These are phyloP conservation scores for Condylostylus longicornis DNA, from an alignment of 1,140 invertebrate species.

Conservation along the genomic window DNA sequence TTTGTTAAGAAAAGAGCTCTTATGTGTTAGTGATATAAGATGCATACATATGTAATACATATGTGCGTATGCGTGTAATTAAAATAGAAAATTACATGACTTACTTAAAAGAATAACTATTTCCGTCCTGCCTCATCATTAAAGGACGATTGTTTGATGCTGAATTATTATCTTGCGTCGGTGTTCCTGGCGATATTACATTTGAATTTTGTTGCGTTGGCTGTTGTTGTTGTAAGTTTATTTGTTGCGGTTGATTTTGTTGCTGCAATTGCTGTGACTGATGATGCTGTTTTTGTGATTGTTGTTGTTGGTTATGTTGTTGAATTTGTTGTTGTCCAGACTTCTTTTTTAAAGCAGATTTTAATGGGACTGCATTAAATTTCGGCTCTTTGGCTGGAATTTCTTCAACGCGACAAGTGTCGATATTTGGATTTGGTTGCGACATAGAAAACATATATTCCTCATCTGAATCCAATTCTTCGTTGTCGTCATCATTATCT, in stretches of 20 bases:
- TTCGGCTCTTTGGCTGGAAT: conserved; percentile 79
- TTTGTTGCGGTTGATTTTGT: not conserved
- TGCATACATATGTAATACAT: too few relatives aligned
- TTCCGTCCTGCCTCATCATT: conserved; percentile 49
- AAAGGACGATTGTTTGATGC: conserved; percentile 36
- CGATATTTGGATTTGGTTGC: conserved; percentile 48
- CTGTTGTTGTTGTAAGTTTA: not conserved
- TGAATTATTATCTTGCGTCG: conserved; percentile 53
- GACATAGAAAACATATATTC: conserved; percentile 28
- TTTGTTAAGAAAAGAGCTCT: too few relatives aligned
- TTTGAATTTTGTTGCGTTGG: too few relatives aligned
- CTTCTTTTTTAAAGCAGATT: conserved; percentile 82
- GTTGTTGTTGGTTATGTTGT: not conserved
- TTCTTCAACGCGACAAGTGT: conserved; percentile 70
- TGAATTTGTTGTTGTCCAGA: conserved; percentile 41
- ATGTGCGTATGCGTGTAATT: too few relatives aligned
- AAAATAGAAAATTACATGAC: too few relatives aligned
- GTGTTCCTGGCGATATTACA: conserved; percentile 43
- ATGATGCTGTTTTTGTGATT: too few relatives aligned
- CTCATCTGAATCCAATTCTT: conserved; percentile 37
- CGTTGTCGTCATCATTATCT: conserved; percentile 34
- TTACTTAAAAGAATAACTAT: conserved; percentile 45
- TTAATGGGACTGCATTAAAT: conserved; percentile 75
- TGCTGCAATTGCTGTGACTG: too few relatives aligned
- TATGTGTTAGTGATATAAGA: too few relatives aligned